Conservation (phyloP, 1,140 invertebrate genomes). For the Procambarus clarkii region DNA sequence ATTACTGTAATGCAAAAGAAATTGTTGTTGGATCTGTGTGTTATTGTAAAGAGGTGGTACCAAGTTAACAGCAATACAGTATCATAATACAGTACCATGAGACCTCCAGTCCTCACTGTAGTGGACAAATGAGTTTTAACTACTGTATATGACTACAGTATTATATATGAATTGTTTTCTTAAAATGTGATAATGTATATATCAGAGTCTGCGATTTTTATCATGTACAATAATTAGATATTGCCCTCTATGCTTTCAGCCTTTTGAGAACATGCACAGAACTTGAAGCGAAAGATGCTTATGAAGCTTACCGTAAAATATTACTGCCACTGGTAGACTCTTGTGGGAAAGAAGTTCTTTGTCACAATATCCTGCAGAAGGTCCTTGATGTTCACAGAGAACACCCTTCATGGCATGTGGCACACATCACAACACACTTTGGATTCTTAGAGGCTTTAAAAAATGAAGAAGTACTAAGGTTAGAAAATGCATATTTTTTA, state of each 20-base stretch:
- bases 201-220: no score
- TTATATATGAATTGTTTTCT: no score
- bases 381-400: conserved; percentile 64
- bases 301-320: conserved; percentile 28
- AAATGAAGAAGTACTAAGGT: conserved; percentile 77
- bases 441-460: conserved; percentile 86
- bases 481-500: background rate
- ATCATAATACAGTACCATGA: no score
- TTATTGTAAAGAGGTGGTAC: no score
- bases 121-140: no score
- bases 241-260: background rate
- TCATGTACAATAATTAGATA: no score
- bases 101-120: no score
- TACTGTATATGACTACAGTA: no score
- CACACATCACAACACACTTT: conserved; percentile 76
- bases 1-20: no score
- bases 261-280: conserved; percentile 54
- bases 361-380: conserved; percentile 55
- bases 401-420: conserved; percentile 63
- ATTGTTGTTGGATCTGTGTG: no score
- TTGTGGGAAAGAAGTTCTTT: conserved; percentile 61
- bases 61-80: no score
- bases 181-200: no score
- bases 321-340: conserved; percentile 57
- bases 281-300: conserved; percentile 27